Percentiles rank a stretch among this genome's conserved stretches.
Evolutionary conservation across 2,113 vertebrate genomes (phyloP).

Genomic region (Syngnathus scovelli): DNA sequence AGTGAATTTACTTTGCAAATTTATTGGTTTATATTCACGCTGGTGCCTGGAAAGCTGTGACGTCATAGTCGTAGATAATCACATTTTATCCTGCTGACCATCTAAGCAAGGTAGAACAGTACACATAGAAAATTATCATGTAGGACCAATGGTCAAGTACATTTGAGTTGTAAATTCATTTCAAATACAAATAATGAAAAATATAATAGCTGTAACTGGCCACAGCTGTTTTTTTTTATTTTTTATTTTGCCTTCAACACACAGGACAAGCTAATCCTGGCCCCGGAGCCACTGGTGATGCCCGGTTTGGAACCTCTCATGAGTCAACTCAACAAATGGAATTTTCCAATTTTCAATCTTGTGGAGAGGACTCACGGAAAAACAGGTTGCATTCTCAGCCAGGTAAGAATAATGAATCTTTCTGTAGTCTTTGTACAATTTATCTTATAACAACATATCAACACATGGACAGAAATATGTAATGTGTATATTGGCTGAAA

Average conservation of each 20-base stretch:
- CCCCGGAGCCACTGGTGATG: slow-evolving; percentile 79
- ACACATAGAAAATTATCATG: neutral
- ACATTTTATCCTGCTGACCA: neutral
- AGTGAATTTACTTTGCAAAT: neutral
- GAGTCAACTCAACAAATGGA: slow-evolving; percentile 90
- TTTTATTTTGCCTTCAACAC: neutral
- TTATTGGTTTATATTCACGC: neutral
- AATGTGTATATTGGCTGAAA: neutral
- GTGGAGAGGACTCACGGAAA: slow-evolving; percentile 87
- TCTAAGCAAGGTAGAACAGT: neutral
- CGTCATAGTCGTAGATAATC: neutral
- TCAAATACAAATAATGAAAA: neutral
- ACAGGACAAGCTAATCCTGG: slow-evolving; percentile 80
- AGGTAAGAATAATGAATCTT: slow-evolving; percentile 71
- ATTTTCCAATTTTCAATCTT: slow-evolving; percentile 95
- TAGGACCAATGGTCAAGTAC: too few species aligned
- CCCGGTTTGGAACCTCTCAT: slow-evolving; percentile 81
- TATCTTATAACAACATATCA: slow-evolving; percentile 8
- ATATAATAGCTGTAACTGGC: neutral
- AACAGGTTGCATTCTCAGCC: slow-evolving; percentile 91
- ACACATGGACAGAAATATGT: neutral
- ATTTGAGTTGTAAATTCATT: too few species aligned
- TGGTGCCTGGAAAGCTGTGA: neutral
- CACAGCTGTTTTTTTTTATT: neutral
- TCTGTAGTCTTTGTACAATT: slow-evolving; percentile 3